Conservation (phyloP, 2,113 vertebrate genomes). For the Lanius ludovicianus region DNA sequence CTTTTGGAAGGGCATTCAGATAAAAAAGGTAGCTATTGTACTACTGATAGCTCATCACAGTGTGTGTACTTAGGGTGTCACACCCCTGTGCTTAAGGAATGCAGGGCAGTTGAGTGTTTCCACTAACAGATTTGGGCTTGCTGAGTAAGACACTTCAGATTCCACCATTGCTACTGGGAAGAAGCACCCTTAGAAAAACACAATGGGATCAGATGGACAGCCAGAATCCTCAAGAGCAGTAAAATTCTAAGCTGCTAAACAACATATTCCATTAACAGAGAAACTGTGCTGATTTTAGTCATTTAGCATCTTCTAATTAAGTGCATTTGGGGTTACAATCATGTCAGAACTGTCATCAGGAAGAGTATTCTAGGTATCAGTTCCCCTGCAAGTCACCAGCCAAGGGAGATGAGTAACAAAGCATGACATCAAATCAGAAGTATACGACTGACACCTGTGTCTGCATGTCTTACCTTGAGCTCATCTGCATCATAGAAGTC, state of each 20-base stretch:
- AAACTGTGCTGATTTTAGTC: background rate
- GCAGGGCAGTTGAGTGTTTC: background rate
- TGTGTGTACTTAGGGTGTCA: background rate
- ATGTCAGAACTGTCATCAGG: background rate
- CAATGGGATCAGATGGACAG: background rate
- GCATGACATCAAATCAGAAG: background rate
- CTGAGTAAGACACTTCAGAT: background rate
- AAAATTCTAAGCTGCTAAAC: background rate
- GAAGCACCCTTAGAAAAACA: background rate
- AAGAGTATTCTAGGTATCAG: background rate
- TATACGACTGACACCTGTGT: background rate
- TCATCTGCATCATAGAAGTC: constrained; percentile 98
- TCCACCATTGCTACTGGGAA: background rate
- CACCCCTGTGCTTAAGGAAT: background rate
- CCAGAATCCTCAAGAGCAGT: background rate
- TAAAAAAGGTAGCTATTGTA: background rate
- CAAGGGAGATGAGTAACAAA: background rate
- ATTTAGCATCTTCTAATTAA: background rate
- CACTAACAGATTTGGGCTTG: background rate
- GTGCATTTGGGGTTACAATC: background rate
- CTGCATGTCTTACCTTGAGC: constrained; percentile 84
- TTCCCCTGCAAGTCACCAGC: background rate
- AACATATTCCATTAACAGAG: background rate
- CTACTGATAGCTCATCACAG: background rate
- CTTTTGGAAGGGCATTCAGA: background rate